These are phyloP conservation scores for Orchesella cincta DNA, from an alignment of 1,140 invertebrate genomes.

Conservation along the genomic window DNA sequence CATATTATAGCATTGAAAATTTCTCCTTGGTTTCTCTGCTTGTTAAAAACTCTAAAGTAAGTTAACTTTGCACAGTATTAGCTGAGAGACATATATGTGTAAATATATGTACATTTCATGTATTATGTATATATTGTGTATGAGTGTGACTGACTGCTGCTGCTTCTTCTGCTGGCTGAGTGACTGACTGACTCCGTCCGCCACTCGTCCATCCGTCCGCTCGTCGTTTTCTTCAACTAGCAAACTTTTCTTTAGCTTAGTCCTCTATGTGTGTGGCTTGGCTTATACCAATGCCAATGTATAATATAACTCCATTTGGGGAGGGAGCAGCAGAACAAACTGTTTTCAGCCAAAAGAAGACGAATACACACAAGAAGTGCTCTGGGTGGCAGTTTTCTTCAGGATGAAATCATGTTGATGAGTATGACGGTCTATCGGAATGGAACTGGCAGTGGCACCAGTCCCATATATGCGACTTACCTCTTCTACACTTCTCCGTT, in stretches of 20 bases:
- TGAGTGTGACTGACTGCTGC: slow-evolving; percentile 28
- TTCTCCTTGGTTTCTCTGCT: no score
- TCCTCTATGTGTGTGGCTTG: not conserved
- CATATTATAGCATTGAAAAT: no score
- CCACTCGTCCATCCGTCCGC: slow-evolving; percentile 19
- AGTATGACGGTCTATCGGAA: not conserved
- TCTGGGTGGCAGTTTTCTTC: slow-evolving; percentile 11
- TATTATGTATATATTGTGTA: slow-evolving; percentile 13
- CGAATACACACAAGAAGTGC: not conserved
- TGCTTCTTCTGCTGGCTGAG: slow-evolving; percentile 14
- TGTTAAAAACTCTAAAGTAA: no score
- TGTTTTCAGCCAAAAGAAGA: no score
- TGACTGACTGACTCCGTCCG: slow-evolving; percentile 28
- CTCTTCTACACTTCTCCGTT: not conserved
- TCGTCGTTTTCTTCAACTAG: slow-evolving; percentile 25
- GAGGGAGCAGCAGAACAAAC: no score
- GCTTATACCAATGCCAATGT: no score
- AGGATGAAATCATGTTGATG: slow-evolving; percentile 27
- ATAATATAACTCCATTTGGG: no score
- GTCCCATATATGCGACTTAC: not conserved
- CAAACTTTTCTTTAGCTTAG: not conserved
- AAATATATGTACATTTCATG: not conserved
- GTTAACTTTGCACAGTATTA: no score
- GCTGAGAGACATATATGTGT: not conserved
- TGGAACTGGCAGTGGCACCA: not conserved